Conservation (phyloP, 1,140 invertebrate species). For the Papilio aristodemus region DNA sequence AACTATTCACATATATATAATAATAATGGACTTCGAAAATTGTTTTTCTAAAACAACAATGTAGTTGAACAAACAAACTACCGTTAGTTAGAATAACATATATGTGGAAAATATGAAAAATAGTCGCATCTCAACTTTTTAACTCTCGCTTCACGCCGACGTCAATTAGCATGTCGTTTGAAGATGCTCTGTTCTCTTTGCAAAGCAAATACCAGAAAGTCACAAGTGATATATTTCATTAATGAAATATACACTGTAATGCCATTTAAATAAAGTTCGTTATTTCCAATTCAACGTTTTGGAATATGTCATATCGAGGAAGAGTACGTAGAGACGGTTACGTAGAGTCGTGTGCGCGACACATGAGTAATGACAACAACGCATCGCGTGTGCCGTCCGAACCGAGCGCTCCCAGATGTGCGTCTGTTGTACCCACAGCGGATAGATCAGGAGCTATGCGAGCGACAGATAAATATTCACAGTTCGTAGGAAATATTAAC, state of each 20-base stretch:
- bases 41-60: not conserved
- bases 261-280: constrained; percentile 51
- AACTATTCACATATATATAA: too few species aligned
- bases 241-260: constrained; percentile 48
- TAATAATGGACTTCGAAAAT: not conserved
- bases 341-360: constrained; percentile 73
- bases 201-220: constrained; percentile 44
- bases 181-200: constrained; percentile 61
- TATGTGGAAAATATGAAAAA: constrained; percentile 57
- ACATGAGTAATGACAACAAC: constrained; percentile 79
- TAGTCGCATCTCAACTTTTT: constrained; percentile 54
- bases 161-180: constrained; percentile 78
- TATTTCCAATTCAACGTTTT: constrained; percentile 41
- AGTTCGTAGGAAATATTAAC: constrained; percentile 44
- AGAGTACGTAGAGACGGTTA: constrained; percentile 51
- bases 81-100: constrained; percentile 16
- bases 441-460: constrained; percentile 66
- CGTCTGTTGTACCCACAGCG: constrained; percentile 51
- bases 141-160: constrained; percentile 62
- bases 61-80: not conserved
- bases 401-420: constrained; percentile 70
- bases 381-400: constrained; percentile 66
- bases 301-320: constrained; percentile 58
- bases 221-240: constrained; percentile 37
- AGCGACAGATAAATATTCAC: constrained; percentile 53